Evolutionary conservation across 2,113 vertebrate genomes (phyloP).

Genomic region (Hypanus sabinus): DNA sequence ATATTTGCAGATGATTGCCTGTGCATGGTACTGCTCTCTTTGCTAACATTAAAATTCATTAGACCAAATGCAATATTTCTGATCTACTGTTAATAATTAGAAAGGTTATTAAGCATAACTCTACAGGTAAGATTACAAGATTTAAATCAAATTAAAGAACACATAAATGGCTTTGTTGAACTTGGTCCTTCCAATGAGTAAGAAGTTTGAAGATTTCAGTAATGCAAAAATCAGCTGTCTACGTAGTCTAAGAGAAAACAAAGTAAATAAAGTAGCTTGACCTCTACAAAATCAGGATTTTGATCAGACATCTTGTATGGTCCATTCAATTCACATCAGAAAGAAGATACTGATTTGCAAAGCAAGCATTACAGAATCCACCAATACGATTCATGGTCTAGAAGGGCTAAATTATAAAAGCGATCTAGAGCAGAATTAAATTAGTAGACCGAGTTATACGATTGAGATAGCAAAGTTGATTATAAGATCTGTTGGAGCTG

Average conservation of each 20-base stretch:
- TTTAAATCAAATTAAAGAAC: not conserved
- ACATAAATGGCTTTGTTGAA: not conserved
- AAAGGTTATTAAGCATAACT: conserved; percentile 1
- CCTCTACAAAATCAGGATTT: too few relatives aligned
- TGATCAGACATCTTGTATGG: not conserved
- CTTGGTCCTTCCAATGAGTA: not conserved
- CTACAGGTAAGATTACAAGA: not conserved
- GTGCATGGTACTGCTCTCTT: conserved; percentile 53
- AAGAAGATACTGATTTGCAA: not conserved
- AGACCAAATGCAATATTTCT: conserved; percentile 35
- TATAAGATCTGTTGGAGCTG: not conserved
- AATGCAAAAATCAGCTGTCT: not conserved
- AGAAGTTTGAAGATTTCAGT: not conserved
- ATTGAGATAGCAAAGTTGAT: not conserved
- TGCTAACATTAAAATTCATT: not conserved
- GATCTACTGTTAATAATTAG: not conserved
- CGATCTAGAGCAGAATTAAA: not conserved
- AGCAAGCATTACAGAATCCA: not conserved
- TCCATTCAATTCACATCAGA: not conserved
- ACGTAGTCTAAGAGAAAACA: not conserved
- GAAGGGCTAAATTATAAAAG: not conserved
- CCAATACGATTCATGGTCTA: not conserved
- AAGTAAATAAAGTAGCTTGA: not conserved
- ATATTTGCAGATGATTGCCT: conserved; percentile 64
- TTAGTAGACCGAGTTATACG: not conserved